Evolutionary conservation across 2,113 vertebrate species (phyloP).

Genomic region (Odontophorus gujanensis): DNA sequence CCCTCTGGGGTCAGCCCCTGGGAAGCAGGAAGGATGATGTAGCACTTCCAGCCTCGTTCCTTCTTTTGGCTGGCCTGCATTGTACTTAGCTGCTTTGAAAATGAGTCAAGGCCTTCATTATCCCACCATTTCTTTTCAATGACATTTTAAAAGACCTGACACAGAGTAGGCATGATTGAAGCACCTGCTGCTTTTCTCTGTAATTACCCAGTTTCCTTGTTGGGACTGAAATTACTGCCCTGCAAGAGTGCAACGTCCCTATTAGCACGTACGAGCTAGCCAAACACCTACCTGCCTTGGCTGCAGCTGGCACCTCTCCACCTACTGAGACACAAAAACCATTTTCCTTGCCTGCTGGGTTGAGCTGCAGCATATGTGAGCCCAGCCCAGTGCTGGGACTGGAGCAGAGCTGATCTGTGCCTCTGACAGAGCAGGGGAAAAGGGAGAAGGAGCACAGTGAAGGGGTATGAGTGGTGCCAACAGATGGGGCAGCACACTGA

Average conservation of each 20-base stretch:
- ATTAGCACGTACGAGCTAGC: not conserved
- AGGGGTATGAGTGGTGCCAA: not conserved
- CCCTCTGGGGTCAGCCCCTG: not conserved
- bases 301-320: not conserved
- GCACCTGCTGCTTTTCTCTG: constrained; percentile 25
- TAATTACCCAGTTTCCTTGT: constrained; percentile 40
- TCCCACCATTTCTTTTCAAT: constrained; percentile 20
- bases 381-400: not conserved
- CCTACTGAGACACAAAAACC: not conserved
- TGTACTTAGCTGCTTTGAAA: constrained; percentile 4
- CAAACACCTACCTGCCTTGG: constrained; percentile 22
- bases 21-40: constrained; percentile 34
- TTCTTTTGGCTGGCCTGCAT: constrained; percentile 20
- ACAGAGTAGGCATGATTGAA: not conserved
- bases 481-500: not conserved
- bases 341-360: not conserved
- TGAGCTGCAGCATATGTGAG: not conserved
- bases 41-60: not conserved
- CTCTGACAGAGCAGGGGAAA: not conserved
- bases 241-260: not conserved
- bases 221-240: constrained; percentile 44
- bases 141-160: constrained; percentile 46
- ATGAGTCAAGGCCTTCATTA: constrained; percentile 29
- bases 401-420: not conserved
- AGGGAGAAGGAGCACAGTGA: not conserved